Percentiles rank a stretch among this genome's conserved stretches.
Evolutionary conservation across 2,113 vertebrate species (phyloP).

Genomic region (Cynocephalus volans): DNA sequence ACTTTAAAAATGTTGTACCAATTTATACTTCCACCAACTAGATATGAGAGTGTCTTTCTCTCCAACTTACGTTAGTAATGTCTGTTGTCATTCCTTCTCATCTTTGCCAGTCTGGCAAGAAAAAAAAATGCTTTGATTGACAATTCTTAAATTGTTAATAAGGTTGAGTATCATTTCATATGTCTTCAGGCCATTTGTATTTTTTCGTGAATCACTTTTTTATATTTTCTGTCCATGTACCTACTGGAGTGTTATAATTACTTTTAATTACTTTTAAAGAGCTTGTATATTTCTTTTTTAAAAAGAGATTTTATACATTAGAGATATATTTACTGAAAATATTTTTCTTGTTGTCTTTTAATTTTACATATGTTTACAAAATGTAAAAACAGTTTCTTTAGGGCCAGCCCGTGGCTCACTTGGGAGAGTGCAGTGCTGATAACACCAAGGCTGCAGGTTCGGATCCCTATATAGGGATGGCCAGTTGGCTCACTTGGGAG

Average conservation of each 20-base stretch:
- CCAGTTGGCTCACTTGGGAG: no score
- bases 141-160: slow-evolving; percentile 14
- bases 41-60: not conserved
- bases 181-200: not conserved
- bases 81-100: slow-evolving; percentile 31
- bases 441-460: no score
- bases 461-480: no score
- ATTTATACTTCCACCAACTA: not conserved
- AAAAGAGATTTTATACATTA: not conserved
- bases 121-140: not conserved
- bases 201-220: slow-evolving; percentile 36
- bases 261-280: slow-evolving; percentile 61
- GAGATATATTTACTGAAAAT: not conserved
- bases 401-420: no score
- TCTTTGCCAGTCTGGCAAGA: slow-evolving; percentile 43
- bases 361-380: slow-evolving; percentile 2
- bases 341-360: slow-evolving; percentile 46
- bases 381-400: not conserved
- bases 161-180: slow-evolving; percentile 20
- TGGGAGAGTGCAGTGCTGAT: no score
- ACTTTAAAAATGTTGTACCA: not conserved
- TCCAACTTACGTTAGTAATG: not conserved
- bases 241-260: not conserved
- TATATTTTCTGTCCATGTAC: slow-evolving; percentile 4
- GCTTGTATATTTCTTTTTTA: not conserved